A percentile compares a stretch with the other conserved stretches of the same genome.
Evolutionary conservation across 2,113 vertebrate species (phyloP).

Genomic region (Oreamnos americanus): DNA sequence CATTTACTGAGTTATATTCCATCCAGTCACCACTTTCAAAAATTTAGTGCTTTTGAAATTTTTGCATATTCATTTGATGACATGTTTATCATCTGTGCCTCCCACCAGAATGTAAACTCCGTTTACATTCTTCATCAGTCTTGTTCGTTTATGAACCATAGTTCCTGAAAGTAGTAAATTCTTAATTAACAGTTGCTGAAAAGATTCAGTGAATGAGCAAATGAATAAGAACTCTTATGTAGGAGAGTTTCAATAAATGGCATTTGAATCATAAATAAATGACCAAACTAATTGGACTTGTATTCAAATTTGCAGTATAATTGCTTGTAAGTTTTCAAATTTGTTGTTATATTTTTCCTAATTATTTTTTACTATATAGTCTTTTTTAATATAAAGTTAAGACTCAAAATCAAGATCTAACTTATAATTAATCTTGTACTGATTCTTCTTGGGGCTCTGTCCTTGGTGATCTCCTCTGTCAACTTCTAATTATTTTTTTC

Average conservation of each 20-base stretch:
- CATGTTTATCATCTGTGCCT: neutral
- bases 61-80: neutral
- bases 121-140: neutral
- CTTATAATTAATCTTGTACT: neutral
- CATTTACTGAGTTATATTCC: neutral
- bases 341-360: neutral
- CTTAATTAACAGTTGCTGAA: neutral
- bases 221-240: neutral
- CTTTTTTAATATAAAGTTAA: neutral
- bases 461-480: neutral
- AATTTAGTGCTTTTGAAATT: neutral
- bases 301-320: neutral
- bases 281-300: neutral
- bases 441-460: neutral
- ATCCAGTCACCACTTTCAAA: neutral
- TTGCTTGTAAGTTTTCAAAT: neutral
- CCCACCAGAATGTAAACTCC: neutral
- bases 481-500: neutral
- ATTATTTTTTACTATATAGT: neutral
- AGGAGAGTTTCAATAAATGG: neutral
- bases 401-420: neutral
- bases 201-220: neutral
- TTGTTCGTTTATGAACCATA: neutral
- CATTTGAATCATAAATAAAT: conserved; percentile 1
- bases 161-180: neutral